Percentiles rank a stretch among this genome's conserved stretches.
Conservation (phyloP, 2,888 invertebrate genomes). For the Plebejus melissa region DNA sequence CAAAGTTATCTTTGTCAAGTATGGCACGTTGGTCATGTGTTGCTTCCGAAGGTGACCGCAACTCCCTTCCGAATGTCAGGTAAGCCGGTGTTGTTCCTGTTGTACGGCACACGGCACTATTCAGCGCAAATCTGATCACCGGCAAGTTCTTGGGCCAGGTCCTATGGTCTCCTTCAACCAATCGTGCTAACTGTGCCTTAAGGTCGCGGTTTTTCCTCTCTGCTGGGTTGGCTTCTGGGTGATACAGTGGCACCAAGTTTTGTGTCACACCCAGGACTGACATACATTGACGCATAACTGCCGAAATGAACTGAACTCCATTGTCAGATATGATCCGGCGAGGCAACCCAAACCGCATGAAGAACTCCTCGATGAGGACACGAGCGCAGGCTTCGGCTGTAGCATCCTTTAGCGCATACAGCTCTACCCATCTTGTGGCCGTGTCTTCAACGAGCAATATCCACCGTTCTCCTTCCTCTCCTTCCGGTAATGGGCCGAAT, state of each 20-base stretch:
- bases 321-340: no score
- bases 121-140: constrained; percentile 29
- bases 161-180: constrained; percentile 38
- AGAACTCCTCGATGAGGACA: no score
- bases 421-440: constrained; percentile 35
- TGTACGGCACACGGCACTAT: constrained; percentile 29
- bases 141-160: constrained; percentile 40
- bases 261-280: constrained; percentile 28
- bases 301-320: no score
- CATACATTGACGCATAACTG: no score
- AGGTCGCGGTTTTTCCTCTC: constrained; percentile 46
- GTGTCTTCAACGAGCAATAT: constrained; percentile 37
- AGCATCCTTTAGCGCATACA: constrained; percentile 31
- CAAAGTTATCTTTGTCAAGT: constrained; percentile 34
- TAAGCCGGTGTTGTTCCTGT: constrained; percentile 41
- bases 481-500: constrained; percentile 30
- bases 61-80: constrained; percentile 42
- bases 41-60: constrained; percentile 36
- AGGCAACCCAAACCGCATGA: no score
- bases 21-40: no score
- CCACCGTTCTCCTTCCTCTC: constrained; percentile 32
- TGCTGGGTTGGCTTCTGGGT: constrained; percentile 47
- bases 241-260: constrained; percentile 43
- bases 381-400: no score
- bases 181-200: constrained; percentile 40